Percentiles rank a stretch among this genome's conserved stretches.
phyloP scores from a whole-genome alignment of 2,113 vertebrate species.

The Bubo blakistoni region DNA sequence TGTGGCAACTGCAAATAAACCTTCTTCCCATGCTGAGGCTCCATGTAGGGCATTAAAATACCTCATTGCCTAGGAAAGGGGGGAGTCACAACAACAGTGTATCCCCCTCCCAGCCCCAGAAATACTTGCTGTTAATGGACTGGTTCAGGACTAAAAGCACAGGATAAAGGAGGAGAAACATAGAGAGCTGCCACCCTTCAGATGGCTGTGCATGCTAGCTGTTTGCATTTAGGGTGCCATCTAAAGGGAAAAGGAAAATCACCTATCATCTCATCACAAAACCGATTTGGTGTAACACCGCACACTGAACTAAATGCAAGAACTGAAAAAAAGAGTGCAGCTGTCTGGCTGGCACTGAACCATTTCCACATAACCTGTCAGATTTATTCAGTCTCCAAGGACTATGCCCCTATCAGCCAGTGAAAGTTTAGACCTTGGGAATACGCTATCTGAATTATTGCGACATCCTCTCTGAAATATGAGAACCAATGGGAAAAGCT shows the following conservation, averaged over 20 bases:
- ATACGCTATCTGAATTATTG: background rate
- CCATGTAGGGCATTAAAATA: background rate
- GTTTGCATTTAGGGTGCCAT: background rate
- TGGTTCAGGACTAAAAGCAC: background rate
- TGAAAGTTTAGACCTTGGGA: conserved; percentile 28
- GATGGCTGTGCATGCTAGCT: rapidly evolving
- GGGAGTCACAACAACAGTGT: background rate
- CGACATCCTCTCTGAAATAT: background rate
- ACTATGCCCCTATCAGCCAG: background rate
- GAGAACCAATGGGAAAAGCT: background rate
- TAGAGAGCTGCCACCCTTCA: background rate
- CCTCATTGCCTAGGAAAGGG: background rate
- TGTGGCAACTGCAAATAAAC: background rate
- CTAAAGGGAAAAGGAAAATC: background rate
- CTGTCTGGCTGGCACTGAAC: background rate
- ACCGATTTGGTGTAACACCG: background rate
- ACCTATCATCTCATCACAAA: background rate
- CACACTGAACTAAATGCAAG: background rate
- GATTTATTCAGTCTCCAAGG: background rate
- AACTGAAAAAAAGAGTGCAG: background rate
- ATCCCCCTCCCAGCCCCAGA: background rate
- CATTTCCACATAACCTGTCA: background rate
- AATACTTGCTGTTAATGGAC: rapidly evolving
- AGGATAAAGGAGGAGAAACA: background rate
- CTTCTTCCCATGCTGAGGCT: background rate